Evolutionary conservation across 2,113 vertebrate genomes (phyloP), one percentile per base, ranked within the genome.

Genomic region (Burhinus bistriatus): DNA sequence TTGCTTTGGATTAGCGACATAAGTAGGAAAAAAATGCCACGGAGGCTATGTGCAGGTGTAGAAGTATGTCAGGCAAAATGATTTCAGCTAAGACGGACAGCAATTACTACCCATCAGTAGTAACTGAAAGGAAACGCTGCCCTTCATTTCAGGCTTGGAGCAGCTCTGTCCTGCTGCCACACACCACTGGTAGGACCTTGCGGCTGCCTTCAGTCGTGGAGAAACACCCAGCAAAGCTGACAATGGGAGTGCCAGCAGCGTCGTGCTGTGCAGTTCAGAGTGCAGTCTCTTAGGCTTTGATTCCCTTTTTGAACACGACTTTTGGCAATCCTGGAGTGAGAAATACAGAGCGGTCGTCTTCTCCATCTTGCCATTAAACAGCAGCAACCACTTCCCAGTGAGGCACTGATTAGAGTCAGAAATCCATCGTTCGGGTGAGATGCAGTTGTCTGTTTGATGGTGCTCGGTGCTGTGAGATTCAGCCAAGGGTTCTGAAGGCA

Each of bases 241-340:
- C 12, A 26, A 16, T 0, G 0, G 6, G 21, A 10, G 2, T 22
- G 6, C 15, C 27, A 44, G 65, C 61, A 66, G 58, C 61, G n/a
- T 2, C 2, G 7, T 3, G 25, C 68, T 64, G 20, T 0, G 1
- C 34, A 9, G 32, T 2, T 52, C 34, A 9, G 18, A 14, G 45
- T 5, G 66, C 12, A 19, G 18, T 5, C 40, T 27, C 15, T 8
- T 3, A 36, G 57, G 79, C n/a, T 45, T 25, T 1, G 52, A 32
- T 69, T 69, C 23, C 2, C 26, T 44, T 55, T 65, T 85, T 38
- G 11, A 29, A 17, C 19, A 79, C 34, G 8, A 5, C 7, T 44
- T 58, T 21, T 89, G 73, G 65, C 29, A 49, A 6, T 22, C 2
- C 32, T 15, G 27, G 44, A 21, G 44, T 8, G 52, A 79, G 57